Evolutionary conservation across 1,140 invertebrate genomes (phyloP).

Genomic region (Drosophila sucinea): DNA sequence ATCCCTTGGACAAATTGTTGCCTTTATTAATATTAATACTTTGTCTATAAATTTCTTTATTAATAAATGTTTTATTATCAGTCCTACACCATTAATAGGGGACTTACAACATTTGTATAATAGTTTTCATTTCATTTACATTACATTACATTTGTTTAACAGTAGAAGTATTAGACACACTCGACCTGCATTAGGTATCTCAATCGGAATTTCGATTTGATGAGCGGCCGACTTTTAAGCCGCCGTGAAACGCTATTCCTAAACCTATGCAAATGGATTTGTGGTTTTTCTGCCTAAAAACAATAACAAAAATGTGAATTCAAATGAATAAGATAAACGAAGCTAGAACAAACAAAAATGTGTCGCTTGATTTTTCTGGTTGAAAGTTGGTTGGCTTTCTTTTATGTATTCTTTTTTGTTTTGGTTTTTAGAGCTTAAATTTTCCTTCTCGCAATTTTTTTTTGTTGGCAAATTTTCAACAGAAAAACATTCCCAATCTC

Average conservation of each 20-base stretch:
- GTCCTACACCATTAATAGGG: no score
- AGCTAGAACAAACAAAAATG: background rate
- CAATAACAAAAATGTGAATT: background rate
- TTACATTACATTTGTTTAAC: background rate
- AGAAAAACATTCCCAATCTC: slow-evolving; percentile 11
- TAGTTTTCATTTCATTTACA: no score
- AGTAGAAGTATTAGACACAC: background rate
- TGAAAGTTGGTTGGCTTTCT: background rate
- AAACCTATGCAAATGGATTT: slow-evolving; percentile 19
- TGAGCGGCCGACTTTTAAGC: slow-evolving; percentile 3
- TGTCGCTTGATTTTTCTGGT: background rate
- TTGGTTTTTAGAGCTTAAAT: slow-evolving; percentile 2
- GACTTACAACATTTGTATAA: no score
- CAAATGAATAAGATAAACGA: background rate
- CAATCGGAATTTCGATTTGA: background rate
- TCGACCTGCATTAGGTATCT: background rate
- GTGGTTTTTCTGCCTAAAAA: slow-evolving; percentile 9
- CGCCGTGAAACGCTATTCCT: background rate
- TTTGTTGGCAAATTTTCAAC: slow-evolving; percentile 21
- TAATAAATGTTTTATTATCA: no score
- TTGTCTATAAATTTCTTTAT: no score
- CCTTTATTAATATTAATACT: no score
- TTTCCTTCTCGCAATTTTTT: slow-evolving; percentile 10
- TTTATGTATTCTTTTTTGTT: background rate
- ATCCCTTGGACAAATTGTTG: no score